A percentile compares a stretch with the other conserved stretches of the same genome.
Evolutionary conservation across 2,888 invertebrate genomes (phyloP).

Genomic region (Nemurella pictetii): DNA sequence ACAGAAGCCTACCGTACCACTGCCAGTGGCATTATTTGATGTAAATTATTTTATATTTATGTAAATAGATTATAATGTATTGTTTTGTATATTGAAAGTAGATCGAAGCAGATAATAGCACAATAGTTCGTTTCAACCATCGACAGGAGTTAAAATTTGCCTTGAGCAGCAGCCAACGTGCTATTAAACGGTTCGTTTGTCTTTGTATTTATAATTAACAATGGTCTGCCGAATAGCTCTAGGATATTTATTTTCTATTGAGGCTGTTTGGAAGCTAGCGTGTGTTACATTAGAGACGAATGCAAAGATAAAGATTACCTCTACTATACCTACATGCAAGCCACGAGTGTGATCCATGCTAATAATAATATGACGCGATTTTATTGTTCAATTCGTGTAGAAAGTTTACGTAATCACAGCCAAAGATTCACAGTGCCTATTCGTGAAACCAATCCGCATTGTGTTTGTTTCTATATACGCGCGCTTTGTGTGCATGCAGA

Average conservation of each 20-base stretch:
- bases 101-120: not conserved
- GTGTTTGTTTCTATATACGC: not conserved
- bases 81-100: not conserved
- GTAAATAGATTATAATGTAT: not conserved
- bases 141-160: not conserved
- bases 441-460: not conserved
- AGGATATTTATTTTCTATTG: not conserved
- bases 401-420: not conserved
- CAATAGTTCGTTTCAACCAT: not conserved
- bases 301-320: not conserved
- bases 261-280: not conserved
- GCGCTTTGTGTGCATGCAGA: not conserved
- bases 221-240: not conserved
- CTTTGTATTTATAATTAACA: not conserved
- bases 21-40: not conserved
- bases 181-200: not conserved
- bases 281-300: not conserved
- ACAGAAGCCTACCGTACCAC: not conserved
- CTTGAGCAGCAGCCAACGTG: not conserved
- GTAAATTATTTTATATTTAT: not conserved
- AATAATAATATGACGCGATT: not conserved
- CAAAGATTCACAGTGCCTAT: not conserved
- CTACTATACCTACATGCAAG: not conserved
- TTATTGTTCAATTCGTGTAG: not conserved
- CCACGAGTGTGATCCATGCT: not conserved